Evolutionary conservation across 2,888 invertebrate species (phyloP).

Genomic region (Ormyrus labotus): DNA sequence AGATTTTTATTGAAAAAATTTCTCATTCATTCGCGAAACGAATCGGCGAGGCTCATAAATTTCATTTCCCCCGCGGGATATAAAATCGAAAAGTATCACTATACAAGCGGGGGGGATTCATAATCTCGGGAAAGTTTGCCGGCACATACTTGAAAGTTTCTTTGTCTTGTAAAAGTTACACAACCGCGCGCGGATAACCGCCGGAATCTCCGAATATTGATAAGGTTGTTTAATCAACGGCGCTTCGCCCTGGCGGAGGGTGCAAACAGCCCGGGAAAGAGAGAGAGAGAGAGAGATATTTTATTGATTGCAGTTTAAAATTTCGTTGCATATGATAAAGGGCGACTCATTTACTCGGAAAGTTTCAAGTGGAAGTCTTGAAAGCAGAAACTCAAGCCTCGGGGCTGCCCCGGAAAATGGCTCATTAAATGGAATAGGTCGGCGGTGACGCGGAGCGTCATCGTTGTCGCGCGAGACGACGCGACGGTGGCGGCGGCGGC

Average conservation of each 20-base stretch:
- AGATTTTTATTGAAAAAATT: conserved; percentile 9
- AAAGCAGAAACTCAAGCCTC: conserved; percentile 19
- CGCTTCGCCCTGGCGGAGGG: not conserved
- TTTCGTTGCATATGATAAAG: conserved; percentile 38
- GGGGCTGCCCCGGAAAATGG: conserved; percentile 31
- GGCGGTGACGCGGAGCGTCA: conserved; percentile 9
- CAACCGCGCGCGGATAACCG: too few relatives aligned
- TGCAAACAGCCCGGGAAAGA: not conserved
- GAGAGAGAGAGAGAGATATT: not conserved
- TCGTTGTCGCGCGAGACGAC: not conserved
- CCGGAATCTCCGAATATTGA: conserved; percentile 26
- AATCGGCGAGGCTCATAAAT: not conserved
- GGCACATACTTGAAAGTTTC: conserved; percentile 8
- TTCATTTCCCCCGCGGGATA: too few relatives aligned
- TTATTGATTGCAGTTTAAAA: conserved; percentile 46
- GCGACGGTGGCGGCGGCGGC: too few relatives aligned
- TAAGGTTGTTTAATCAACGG: conserved; percentile 31
- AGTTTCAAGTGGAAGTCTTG: conserved; percentile 32
- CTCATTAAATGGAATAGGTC: conserved; percentile 39
- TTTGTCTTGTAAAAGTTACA: not conserved
- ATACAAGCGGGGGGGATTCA: not conserved
- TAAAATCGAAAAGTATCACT: too few relatives aligned
- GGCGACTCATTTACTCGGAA: conserved; percentile 24
- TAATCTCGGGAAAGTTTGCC: not conserved
- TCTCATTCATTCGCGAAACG: conserved; percentile 2